Evolutionary conservation across 2,888 invertebrate species (phyloP), one percentile per base, ranked within the genome.

Genomic region (Sminthurinus aureus): DNA sequence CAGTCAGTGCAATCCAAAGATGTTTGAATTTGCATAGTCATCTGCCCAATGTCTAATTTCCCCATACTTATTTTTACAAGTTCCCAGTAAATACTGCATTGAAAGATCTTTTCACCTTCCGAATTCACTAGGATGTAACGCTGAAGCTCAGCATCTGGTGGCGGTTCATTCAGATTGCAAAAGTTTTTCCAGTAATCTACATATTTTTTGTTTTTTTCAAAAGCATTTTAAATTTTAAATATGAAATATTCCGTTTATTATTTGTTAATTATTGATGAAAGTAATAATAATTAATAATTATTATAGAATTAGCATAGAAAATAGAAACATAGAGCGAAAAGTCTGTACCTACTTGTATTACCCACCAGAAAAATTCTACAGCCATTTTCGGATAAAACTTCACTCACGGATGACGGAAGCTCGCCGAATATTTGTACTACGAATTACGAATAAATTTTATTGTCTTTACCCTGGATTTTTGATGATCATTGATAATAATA

Each of bases 361-460:
- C 79, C 83, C 6, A 83, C 51, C n/a, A 79, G 13, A 22, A 83
- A 8, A 24, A 83, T 38, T 24, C 79, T 22, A 2, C 26, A n/a
- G 12, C 83, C 83, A 12, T 22, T 18, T 6, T 71, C 83, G 9
- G 51, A 79, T 8, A 83, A 22, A 20, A 83, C 83, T 83, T 83
- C 83, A 50, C 50, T 38, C 13, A 26, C 22, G 0, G 26, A n/a
- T 64, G n/a, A 18, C 0, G 69, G 78, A 18, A 50, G n/a, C 18
- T 73, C 52, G 1, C 83, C 83, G 24, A 83, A 83, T 18, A 83
- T n/a, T 73, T 74, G 51, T 12, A 79, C 83, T 83, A 24, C 15
- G 12, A 64, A 66, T 64, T 50, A 50, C 0, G 4, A 18, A 78
- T 66, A 64, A 24, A 15, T 50, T 24, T 24, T n/a, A 20, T 38